Evolutionary conservation across 2,113 vertebrate species (phyloP), one percentile per base, ranked within the genome.

Genomic region (Terrapene triunguis): DNA sequence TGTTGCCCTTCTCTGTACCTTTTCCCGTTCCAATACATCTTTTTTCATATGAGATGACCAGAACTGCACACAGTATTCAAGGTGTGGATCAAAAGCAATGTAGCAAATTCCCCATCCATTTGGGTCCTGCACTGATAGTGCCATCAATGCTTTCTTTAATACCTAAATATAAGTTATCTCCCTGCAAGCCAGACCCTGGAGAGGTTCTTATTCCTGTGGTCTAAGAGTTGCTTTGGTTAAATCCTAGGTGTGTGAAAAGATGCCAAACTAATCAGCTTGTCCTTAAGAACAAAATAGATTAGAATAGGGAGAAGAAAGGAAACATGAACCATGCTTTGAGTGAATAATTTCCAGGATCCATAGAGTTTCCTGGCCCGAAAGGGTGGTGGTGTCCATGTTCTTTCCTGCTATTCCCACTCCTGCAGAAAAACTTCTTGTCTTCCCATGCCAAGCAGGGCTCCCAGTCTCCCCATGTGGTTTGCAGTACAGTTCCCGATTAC

Each of bases 101-200:
- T 24, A 42, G 88, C 8, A 82, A 4, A 0, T 1, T 90, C 50
- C 62, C 82, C 19, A 1, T 47, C 11, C 35, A 10, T 57, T 24
- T 25, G 38, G 22, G 50, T 16, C 13, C 0, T 10, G 7, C 2
- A 0, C 0, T 2, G 35, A 2, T 32, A 8, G 42, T 21, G n/a
- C 65, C 48, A 55, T 42, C 5, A 32, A 21, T 79, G 53, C 78
- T 48, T 51, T 19, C 32, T 62, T 55, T n/a, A 24, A n/a, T 24
- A 25, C 11, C 32, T 53, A 5, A 10, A 10, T 53, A 9, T 38
- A 32, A 13, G 47, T 24, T 42, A 44, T 11, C 44, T 57, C 8
- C 4, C 25, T 12, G n/a, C 84, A 27, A 29, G 38, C 32, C 10
- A 51, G 48, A 80, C 79, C 5, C 48, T 48, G 80, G 44, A 53